Percentiles rank a stretch among this genome's conserved stretches.
Conservation (phyloP, 2,888 invertebrate genomes). For the Adineta ricciae region DNA sequence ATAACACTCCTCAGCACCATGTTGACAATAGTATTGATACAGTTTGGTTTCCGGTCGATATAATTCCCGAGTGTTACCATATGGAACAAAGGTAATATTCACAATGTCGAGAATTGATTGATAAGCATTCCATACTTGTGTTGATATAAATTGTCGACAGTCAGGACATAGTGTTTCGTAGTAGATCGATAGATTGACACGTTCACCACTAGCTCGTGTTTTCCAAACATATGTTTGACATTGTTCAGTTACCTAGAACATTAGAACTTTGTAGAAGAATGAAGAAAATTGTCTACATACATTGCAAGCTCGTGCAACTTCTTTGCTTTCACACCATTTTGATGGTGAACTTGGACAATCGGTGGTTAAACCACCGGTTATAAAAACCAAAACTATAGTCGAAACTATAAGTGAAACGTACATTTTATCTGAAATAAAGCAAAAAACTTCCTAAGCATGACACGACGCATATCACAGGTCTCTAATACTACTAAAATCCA, state of each 20-base stretch:
- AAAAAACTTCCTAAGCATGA: not conserved
- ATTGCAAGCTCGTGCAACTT: not conserved
- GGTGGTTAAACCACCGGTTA: not conserved
- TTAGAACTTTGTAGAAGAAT: not conserved
- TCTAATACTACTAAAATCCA: not conserved
- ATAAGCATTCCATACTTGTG: slow-evolving; percentile 41
- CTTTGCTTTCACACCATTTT: slow-evolving; percentile 7
- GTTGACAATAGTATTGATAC: slow-evolving; percentile 44
- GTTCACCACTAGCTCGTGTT: not conserved
- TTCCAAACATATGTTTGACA: not conserved
- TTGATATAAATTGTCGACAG: slow-evolving; percentile 41
- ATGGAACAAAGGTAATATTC: slow-evolving; percentile 45
- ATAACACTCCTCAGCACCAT: slow-evolving; percentile 45
- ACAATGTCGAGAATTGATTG: slow-evolving; percentile 39
- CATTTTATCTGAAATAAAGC: not conserved
- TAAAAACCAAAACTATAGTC: not conserved
- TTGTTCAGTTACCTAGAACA: not conserved
- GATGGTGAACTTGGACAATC: not conserved
- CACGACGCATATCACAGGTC: not conserved
- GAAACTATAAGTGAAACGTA: not conserved
- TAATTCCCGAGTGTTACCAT: slow-evolving; percentile 37
- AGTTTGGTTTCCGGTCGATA: slow-evolving; percentile 30
- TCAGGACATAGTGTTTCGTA: slow-evolving; percentile 47
- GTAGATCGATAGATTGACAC: slow-evolving; percentile 43
- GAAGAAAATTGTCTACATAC: not conserved